Percentiles rank a stretch among this genome's conserved stretches.
phyloP scores from a whole-genome alignment of 2,888 invertebrate species.

The Drosophila mayaguana region DNA sequence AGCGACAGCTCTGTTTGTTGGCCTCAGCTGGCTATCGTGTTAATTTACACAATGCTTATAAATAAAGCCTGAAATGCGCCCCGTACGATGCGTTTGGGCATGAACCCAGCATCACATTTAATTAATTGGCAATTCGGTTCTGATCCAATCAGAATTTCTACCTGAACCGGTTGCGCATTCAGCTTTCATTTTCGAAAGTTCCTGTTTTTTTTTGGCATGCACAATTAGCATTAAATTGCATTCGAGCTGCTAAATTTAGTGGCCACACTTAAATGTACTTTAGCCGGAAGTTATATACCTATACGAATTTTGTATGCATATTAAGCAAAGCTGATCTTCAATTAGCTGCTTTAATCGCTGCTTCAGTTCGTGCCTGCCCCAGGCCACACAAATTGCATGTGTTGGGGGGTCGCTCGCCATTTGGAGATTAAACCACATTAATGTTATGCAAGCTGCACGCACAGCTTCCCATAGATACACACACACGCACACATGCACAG shows the following conservation, averaged over 20 bases:
- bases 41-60: slow-evolving; percentile 40
- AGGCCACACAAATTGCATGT: slow-evolving; percentile 32
- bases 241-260: slow-evolving; percentile 47
- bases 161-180: slow-evolving; percentile 46
- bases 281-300: slow-evolving; percentile 61
- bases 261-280: slow-evolving; percentile 38
- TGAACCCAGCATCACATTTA: slow-evolving; percentile 47
- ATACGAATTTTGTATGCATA: neutral
- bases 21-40: slow-evolving; percentile 10
- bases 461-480: slow-evolving; percentile 53
- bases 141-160: slow-evolving; percentile 4
- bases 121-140: slow-evolving; percentile 27
- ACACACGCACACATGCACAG: neutral
- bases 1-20: slow-evolving; percentile 14
- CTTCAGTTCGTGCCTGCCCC: slow-evolving; percentile 38
- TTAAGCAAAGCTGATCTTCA: slow-evolving; percentile 30
- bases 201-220: slow-evolving; percentile 47
- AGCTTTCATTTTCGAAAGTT: slow-evolving; percentile 55
- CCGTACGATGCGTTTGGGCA: slow-evolving; percentile 36
- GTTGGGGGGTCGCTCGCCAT: slow-evolving; percentile 4
- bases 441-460: slow-evolving; percentile 71
- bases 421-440: slow-evolving; percentile 49
- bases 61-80: slow-evolving; percentile 32
- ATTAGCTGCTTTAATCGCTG: slow-evolving; percentile 41
- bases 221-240: slow-evolving; percentile 64